Base-by-base conservation (phyloP, 2,888 invertebrate species). In the Pegoplata infirma region DNA sequence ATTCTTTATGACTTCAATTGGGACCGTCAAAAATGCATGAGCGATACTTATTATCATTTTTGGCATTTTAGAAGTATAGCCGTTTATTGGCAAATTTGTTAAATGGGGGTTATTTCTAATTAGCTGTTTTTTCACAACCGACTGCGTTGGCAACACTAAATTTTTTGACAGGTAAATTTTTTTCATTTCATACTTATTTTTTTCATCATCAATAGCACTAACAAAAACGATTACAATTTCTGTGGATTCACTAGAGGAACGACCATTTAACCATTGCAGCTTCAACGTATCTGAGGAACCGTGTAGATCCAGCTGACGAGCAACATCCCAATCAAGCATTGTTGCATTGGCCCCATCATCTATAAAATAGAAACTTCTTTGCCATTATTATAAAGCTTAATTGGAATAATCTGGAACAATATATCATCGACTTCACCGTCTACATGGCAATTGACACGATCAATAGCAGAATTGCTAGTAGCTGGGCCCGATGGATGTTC, bases 171-270 rank as follows among this genome's bases (percentile, higher is more conserved):
- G 14, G 5, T 14, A 10, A 16, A 64, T 10, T 17, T 21, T 64
- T 51, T 17, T 23, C 47, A 56, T 49, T 61, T 51, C 32, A 58
- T 75, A 79, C 8, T 32, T 32, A 5, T 55, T 55, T 55, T 32
- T 6, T 3, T 28, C 14, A 55, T 55, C 32, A 8, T 32, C 17
- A 55, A 55, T 17, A 6, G 32, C 32, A 17, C 55, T 32, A 3
- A 55, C 32, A 55, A 12, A 17, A 19, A 56, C 36, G 19, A 16
- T 32, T 5, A 53, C 28, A 28, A 53, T 53, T 53, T 53, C 28
- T 14, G 28, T 53, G n/a, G 25, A 25, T 25, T 25, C 25, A 25
- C 25, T 25, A 25, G 25, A 25, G 25, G 7, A 7, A 7, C 8
- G 32, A 32, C 32, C 32, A 55, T 55, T 32, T 19, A 32, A 32